Evolutionary conservation across 2,797 vertebrate genomes (phyloP), one percentile per base, ranked within the genome.

Genomic region (Spizella passerina): DNA sequence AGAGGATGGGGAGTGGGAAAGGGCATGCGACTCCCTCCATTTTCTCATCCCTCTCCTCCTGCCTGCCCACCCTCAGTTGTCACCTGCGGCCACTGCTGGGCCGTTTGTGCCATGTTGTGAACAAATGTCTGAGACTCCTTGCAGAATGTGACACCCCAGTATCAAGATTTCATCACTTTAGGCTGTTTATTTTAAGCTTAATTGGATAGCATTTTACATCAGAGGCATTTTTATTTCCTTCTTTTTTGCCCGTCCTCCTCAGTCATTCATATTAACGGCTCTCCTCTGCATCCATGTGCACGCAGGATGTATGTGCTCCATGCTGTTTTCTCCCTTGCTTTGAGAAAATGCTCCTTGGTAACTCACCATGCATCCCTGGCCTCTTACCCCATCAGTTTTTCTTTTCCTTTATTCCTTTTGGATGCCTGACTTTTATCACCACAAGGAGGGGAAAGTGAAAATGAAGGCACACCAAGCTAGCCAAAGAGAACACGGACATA

Each of bases 181-280:
- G 94, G 95, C 80, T 98, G 96, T 96, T 97, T 97, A 96, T 96
- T 96, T 93, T 90, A 95, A 93, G 87, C 88, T 95, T 97, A 97
- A 98, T 95, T 97, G 97, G 95, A 97, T 97, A 97, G 97, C 94
- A 65, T 93, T 96, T 95, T 97, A 96, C 96, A 97, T 97, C 96
- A 97, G 97, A 98, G 69, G 53, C 78, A 55, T 92, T 82, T 77
- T 83, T 79, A 71, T 71, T 49, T 43, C 4, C 8, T 36, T 55
- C 12, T 57, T 55, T 59, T 38, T 59, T 56, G 30, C 12, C 64
- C 68, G 81, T 60, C 26, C 21, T 63, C 88, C 70, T 76, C 55
- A 81, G 2, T 93, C 60, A 90, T 88, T 95, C 20, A 2, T 61
- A 66, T 91, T 91, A 86, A 95, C 86, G 75, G 68, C 57, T 95